A percentile compares a stretch with the other conserved stretches of the same genome.
Evolutionary conservation across 2,113 vertebrate species (phyloP).

Genomic region (Marmota flaviventris): DNA sequence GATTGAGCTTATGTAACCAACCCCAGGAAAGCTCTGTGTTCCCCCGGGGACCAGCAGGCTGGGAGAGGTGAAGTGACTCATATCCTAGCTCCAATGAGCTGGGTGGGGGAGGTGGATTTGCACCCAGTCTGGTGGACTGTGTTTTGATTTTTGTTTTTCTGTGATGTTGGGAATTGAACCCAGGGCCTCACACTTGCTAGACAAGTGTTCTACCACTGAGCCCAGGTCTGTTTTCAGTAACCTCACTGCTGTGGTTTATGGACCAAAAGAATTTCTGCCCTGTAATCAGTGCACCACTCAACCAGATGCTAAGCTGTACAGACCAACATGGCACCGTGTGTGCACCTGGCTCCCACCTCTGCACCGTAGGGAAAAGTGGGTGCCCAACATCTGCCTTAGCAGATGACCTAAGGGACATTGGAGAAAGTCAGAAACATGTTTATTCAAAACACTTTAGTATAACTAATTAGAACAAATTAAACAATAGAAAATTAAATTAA

Average conservation of each 20-base stretch:
- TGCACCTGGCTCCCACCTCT: not conserved
- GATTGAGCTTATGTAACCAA: not conserved
- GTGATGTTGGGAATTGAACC: not conserved
- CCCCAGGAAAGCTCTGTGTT: not conserved
- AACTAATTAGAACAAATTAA: no score
- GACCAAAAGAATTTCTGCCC: not conserved
- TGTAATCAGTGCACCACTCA: fast-evolving
- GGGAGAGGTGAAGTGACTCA: fast-evolving
- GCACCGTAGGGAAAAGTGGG: not conserved
- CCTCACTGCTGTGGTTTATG: fast-evolving
- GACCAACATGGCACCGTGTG: no score
- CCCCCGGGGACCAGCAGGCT: not conserved
- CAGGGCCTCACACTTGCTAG: not conserved
- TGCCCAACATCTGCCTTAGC: not conserved
- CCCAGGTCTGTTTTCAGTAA: not conserved
- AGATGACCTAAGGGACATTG: no score
- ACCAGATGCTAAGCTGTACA: not conserved
- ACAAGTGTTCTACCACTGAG: not conserved
- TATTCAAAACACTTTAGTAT: no score
- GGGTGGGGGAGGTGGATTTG: no score
- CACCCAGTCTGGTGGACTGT: not conserved
- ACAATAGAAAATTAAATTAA: no score
- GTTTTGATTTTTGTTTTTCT: no score
- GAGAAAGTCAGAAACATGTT: not conserved
- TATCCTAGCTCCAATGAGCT: not conserved